These are phyloP conservation scores for Ophioninae sp. DNA, from an alignment of 2,888 invertebrate species.

Conservation along the genomic window DNA sequence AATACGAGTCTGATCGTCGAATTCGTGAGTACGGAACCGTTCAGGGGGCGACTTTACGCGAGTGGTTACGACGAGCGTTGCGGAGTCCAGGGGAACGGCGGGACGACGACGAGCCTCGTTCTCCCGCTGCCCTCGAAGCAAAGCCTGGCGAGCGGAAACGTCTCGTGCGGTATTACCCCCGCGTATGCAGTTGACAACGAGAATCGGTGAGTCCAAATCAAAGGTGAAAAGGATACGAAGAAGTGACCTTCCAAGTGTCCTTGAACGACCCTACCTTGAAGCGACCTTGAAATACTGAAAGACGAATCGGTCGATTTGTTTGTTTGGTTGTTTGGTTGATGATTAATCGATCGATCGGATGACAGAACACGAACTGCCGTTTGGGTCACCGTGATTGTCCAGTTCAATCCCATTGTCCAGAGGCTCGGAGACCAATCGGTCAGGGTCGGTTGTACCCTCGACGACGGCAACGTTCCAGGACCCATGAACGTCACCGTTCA, in stretches of 20 bases:
- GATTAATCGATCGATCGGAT: neutral
- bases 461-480: slow-evolving; percentile 80
- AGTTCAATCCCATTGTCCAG: slow-evolving; percentile 92
- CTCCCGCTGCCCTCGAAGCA: slow-evolving; percentile 82
- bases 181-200: slow-evolving; percentile 76
- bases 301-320: neutral
- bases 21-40: slow-evolving; percentile 81
- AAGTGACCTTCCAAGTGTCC: too few species aligned
- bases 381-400: slow-evolving; percentile 89
- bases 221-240: neutral
- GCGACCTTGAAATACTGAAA: too few species aligned
- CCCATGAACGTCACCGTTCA: slow-evolving; percentile 82
- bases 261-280: too few species aligned
- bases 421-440: slow-evolving; percentile 92
- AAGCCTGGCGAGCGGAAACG: slow-evolving; percentile 64
- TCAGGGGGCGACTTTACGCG: slow-evolving; percentile 89
- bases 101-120: slow-evolving; percentile 82
- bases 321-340: too few species aligned
- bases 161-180: slow-evolving; percentile 75
- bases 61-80: slow-evolving; percentile 90
- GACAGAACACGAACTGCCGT: slow-evolving; percentile 85
- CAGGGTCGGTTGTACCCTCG: slow-evolving; percentile 89
- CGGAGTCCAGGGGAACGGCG: slow-evolving; percentile 83
- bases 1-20: slow-evolving; percentile 83
- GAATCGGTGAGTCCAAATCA: slow-evolving; percentile 74